Base-by-base conservation (phyloP, 2,888 invertebrate genomes). In the Autographa gamma region DNA sequence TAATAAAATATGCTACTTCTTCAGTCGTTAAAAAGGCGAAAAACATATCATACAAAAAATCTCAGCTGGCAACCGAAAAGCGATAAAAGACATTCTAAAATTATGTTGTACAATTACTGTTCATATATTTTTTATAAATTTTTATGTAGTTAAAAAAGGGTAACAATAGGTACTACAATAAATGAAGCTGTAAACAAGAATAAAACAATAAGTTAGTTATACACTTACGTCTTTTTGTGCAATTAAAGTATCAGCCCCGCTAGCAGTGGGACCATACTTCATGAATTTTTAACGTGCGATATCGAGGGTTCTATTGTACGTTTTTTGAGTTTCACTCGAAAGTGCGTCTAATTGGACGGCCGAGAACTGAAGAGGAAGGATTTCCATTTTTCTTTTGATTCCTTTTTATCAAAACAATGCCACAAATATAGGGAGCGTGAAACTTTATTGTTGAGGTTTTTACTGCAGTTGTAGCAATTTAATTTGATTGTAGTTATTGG, bases 261-360 rank as follows among this genome's bases (percentile, higher is more conserved):
- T 74, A 0, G 1, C 48, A 85, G 52, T 81, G 18, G 0, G 48
- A 74, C 87, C 86, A 71, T 69, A 84, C 77, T 86, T 73, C 81
- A 82, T 88, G 90, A 91, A 89, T 91, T 93, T 93, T 83, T 91
- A 92, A 90, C 91, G 90, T 90, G 88, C 90, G 83, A 91, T 91
- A 93, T 92, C 88, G 90, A 89, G 88, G 89, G 88, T 89, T 84
- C 89, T 88, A 91, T 91, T 93, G 90, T 90, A 89, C 87, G 86
- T 91, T 92, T 93, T 88, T 92, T 88, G 88, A 89, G 82, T 87
- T 91, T 86, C 88, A 85, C 87, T 85, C 73, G 82, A 88, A 88
- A 89, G 88, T 89, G 86, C 87, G 87, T 92, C 91, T 93, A 93
- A 93, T 93, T 93, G 93, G 93, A 92, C 82, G 87, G 88, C 81